Evolutionary conservation across 2,113 vertebrate genomes (phyloP).

Genomic region (Cricetomys ansorgei): DNA sequence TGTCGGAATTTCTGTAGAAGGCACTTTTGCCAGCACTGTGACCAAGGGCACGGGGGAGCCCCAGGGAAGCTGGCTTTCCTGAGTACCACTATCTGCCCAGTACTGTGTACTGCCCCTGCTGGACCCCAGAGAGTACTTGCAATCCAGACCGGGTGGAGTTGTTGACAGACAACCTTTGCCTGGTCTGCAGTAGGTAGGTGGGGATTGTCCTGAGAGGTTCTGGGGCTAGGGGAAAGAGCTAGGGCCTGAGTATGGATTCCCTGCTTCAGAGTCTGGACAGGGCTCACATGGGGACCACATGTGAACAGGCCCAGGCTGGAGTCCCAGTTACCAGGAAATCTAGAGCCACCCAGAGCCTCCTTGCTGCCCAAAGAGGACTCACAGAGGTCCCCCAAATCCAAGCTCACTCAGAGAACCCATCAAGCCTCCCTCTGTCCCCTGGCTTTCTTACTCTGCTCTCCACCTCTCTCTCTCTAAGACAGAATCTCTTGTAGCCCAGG

Average conservation of each 20-base stretch:
- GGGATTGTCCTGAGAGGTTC: neutral
- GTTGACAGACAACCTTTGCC: neutral
- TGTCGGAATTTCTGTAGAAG: fast-evolving
- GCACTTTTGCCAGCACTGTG: neutral
- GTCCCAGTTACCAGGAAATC: neutral
- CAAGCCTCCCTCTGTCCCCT: fast-evolving
- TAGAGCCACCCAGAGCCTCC: fast-evolving
- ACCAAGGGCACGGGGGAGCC: neutral
- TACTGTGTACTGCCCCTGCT: neutral
- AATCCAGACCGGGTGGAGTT: too few relatives aligned
- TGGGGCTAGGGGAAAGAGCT: neutral
- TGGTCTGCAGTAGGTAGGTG: too few relatives aligned
- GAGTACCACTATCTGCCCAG: neutral
- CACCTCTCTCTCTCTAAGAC: neutral
- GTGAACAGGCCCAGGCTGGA: fast-evolving
- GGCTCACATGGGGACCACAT: neutral
- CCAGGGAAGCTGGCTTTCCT: neutral
- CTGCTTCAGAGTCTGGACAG: neutral
- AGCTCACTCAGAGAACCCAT: neutral
- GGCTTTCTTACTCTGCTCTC: neutral
- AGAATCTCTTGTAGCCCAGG: neutral
- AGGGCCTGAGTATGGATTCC: fast-evolving
- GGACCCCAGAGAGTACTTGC: fast-evolving
- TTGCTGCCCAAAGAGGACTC: neutral
- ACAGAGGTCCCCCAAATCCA: fast-evolving